Evolutionary conservation across 2,113 vertebrate genomes (phyloP).

Genomic region (Heterochromis multidens): DNA sequence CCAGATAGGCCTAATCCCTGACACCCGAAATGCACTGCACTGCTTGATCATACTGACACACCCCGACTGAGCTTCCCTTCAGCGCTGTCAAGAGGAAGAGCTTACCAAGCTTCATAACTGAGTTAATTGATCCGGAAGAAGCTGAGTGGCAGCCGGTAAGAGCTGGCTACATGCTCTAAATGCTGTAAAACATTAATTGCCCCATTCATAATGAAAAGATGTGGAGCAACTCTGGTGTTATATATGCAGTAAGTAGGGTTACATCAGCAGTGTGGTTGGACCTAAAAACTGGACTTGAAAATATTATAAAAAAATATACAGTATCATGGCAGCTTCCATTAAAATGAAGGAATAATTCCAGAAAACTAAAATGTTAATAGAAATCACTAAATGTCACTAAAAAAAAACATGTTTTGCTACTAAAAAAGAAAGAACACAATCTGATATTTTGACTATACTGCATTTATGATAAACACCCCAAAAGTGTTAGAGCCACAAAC

Average conservation of each 20-base stretch:
- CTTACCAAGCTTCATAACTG: conserved; percentile 2
- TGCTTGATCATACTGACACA: conserved; percentile 19
- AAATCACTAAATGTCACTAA: not conserved
- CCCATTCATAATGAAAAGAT: not conserved
- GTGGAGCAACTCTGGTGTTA: not conserved
- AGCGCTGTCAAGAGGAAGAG: conserved; percentile 1
- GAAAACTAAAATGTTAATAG: not conserved
- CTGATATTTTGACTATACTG: not conserved
- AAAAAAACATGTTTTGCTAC: not conserved
- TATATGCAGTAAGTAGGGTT: not conserved
- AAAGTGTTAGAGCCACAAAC: not conserved
- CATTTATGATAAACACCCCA: not conserved
- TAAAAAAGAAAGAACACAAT: not conserved
- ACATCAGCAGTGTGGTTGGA: not conserved
- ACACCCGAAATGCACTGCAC: not conserved
- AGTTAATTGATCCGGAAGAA: conserved; percentile 30
- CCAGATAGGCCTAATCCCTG: conserved; percentile 16
- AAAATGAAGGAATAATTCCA: not conserved
- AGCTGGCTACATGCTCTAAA: not conserved
- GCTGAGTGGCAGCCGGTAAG: not conserved
- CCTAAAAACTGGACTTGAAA: not conserved
- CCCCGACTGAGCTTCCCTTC: not conserved
- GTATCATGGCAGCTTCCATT: not conserved
- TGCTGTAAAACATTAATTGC: not conserved
- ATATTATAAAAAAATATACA: not conserved